Percentiles rank a stretch among this genome's conserved stretches.
Conservation (phyloP, 2,888 invertebrate species). For the Pyralis farinalis region DNA sequence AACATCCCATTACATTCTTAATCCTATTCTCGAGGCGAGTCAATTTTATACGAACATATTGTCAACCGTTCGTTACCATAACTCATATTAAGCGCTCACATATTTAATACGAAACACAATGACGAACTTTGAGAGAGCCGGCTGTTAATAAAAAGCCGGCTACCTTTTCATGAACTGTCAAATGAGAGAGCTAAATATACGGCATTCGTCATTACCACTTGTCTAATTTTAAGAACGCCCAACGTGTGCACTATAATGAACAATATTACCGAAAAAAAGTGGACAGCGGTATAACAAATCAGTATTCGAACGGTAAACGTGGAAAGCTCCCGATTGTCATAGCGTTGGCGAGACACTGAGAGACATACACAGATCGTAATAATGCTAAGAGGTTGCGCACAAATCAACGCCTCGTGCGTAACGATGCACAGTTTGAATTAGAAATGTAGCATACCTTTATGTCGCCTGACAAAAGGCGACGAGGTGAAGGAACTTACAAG, state of each 20-base stretch:
- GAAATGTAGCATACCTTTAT: conserved; percentile 69
- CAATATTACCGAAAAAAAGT: conserved; percentile 18
- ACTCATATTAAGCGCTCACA: conserved; percentile 63
- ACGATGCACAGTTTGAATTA: conserved; percentile 71
- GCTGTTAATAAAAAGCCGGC: conserved; percentile 51
- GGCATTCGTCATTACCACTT: conserved; percentile 63
- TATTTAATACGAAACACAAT: conserved; percentile 57
- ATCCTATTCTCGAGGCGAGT: conserved; percentile 68
- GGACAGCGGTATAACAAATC: conserved; percentile 20
- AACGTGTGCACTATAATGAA: conserved; percentile 12
- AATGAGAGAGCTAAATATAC: conserved; percentile 63
- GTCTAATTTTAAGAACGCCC: conserved; percentile 57
- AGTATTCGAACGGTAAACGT: conserved; percentile 11
- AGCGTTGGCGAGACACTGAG: conserved; percentile 9
- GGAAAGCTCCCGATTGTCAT: conserved; percentile 8
- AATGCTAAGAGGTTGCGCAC: conserved; percentile 35
- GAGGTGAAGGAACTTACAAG: conserved; percentile 68
- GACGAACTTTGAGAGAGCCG: conserved; percentile 41
- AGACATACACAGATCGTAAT: conserved; percentile 18
- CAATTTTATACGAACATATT: conserved; percentile 68
- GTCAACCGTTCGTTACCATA: conserved; percentile 61
- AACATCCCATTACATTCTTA: conserved; percentile 58
- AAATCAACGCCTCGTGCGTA: conserved; percentile 70
- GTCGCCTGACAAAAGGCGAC: conserved; percentile 58
- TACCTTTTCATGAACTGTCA: conserved; percentile 61